Evolutionary conservation across 2,888 invertebrate species (phyloP).

Genomic region (Drosophila formosana): DNA sequence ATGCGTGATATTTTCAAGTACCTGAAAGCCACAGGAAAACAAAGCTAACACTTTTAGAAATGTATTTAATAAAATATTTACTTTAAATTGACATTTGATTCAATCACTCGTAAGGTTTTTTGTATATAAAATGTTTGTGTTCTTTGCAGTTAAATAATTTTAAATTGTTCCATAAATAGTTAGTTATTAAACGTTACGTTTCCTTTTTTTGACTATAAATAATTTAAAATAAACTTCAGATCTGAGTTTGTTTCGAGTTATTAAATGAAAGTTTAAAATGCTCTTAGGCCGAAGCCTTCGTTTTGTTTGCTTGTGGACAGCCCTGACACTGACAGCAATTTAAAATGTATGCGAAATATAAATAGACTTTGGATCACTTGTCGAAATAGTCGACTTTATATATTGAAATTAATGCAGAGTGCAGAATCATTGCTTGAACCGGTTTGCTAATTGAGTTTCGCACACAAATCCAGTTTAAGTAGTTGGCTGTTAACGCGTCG

Average conservation of each 20-base stretch:
- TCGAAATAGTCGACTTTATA: neutral
- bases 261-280: neutral
- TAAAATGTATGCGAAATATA: conserved; percentile 17
- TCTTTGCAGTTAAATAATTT: no score
- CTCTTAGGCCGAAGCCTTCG: neutral
- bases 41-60: neutral
- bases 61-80: no score
- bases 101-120: no score
- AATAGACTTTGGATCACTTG: conserved; percentile 32
- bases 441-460: conserved; percentile 29
- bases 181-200: no score
- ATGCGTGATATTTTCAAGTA: neutral
- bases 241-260: neutral
- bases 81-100: no score
- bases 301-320: conserved; percentile 7
- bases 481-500: conserved; percentile 27
- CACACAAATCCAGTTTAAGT: conserved; percentile 41
- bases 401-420: conserved; percentile 32
- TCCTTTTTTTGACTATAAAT: no score
- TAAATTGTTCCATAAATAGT: no score
- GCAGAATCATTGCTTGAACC: conserved; percentile 34
- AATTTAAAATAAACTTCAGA: neutral
- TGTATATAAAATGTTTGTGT: no score
- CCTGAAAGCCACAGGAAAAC: neutral
- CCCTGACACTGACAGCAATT: conserved; percentile 34